Evolutionary conservation across 1,140 invertebrate genomes (phyloP), one percentile per base, ranked within the genome.

Genomic region (Micrasema minimum): DNA sequence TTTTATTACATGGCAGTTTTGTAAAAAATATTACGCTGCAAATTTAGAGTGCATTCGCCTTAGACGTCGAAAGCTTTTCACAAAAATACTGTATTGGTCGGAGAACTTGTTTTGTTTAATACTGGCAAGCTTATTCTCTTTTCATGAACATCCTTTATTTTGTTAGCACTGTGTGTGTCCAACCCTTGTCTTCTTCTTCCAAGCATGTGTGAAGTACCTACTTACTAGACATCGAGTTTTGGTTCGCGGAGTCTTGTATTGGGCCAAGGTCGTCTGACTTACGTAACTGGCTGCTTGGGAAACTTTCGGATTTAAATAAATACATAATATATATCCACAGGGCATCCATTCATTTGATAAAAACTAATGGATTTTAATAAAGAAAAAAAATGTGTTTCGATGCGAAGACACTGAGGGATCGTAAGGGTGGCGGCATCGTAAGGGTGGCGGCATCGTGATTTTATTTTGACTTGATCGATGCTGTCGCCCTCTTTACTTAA

Each of bases 281-380:
- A 64, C 59, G 59, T 64, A 46, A 64, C 59, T 18, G 59, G 12
- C 59, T 14, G 59, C 41, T 64, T 64, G 59, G 59, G 43, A 64
- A 64, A 64, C 41, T 31, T 64, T 64, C 43, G 41, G 4, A 45
- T 45, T 64, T 46, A 59, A 64, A 46, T 64, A 46, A 64, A 45
- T 45, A 64, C 43, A 16, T 64, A 48, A 26, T 38, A 53, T 45
- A 14, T 38, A 59, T 38, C 37, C 37, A 38, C 37, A 59, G 55
- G 55, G 55, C 55, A 22, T 41, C 55, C 35, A 59, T 41, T 59
- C 37, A 20, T 48, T 7, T n/a, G 20, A 48, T 22, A 48, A 16
- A 22, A 22, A 22, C 18, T 7, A 48, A 20, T 45, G n/a, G n/a
- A n/a, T n/a, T n/a, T n/a, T n/a, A n/a, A n/a, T n/a, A n/a, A n/a